Evolutionary conservation across 2,113 vertebrate species (phyloP), one percentile per base, ranked within the genome.

Genomic region (Marmota monax): DNA sequence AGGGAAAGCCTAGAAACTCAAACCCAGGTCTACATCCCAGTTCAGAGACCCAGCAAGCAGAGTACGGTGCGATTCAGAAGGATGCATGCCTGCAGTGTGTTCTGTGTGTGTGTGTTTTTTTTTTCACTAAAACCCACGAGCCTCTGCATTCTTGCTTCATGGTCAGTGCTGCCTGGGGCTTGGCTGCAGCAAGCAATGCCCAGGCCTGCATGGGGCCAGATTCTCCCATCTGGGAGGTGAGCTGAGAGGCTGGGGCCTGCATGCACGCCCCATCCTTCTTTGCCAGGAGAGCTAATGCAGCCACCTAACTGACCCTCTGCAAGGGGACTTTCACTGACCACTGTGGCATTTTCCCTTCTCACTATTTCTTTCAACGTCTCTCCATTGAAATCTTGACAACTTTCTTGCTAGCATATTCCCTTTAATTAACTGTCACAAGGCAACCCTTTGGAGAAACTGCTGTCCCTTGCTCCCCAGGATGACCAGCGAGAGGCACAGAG

Each of bases 81-180:
- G 18, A 86, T 14, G 13, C 58, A 53, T 39, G 45, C 63, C 39
- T 42, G 45, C 34, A 29, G 45, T 6, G 23, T 65, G 4, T 13
- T 53, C 80, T 77, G 5, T 5, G 18, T 56, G 39, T 45, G 39
- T 39, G 39, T 39, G 39, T 39, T n/a, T 5, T 34, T 58, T n/a
- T n/a, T 7, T 42, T 45, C 32, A 42, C 7, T 12, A 29, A 78
- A 2, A 80, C 20, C 63, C 84, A 65, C 7, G 53, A 9, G 20
- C 25, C 25, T 29, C n/a, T 56, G 23, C 48, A 73, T 7, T 83
- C n/a, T 23, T 16, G 4, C 34, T 20, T 76, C 20, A 7, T 0
- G 2, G 39, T 37, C 61, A 39, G 0, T 0, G 45, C 2, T 7
- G 1, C 1, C 0, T 14, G 6, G 34, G 53, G 7, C 17, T 84